These are phyloP conservation scores for Scylla paramamosain DNA, from an alignment of 1,140 invertebrate species.

Conservation along the genomic window DNA sequence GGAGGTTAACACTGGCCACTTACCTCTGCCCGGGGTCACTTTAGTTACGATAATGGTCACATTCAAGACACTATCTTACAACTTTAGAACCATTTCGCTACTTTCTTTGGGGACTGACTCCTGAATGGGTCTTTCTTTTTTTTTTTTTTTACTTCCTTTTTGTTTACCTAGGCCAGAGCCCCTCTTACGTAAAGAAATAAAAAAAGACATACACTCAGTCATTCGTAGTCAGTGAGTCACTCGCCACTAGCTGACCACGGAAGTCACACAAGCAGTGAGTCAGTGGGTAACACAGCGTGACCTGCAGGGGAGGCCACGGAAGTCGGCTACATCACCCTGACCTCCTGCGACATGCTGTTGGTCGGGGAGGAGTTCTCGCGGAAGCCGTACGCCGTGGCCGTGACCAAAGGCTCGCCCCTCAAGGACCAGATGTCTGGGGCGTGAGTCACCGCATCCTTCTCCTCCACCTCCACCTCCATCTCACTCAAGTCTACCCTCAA, in stretches of 20 bases:
- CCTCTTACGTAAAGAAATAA: neutral
- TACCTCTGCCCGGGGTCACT: no score
- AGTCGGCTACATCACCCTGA: conserved; percentile 91
- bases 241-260: no score
- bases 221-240: no score
- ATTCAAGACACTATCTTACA: no score
- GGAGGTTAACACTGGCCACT: neutral
- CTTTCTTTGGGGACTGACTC: no score
- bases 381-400: conserved; percentile 97
- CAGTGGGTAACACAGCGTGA: neutral
- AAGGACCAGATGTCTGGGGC: conserved; percentile 75
- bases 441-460: conserved; percentile 38
- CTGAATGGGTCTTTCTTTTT: no score
- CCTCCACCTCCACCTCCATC: neutral
- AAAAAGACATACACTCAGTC: neutral
- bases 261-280: neutral
- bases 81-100: no score
- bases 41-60: no score
- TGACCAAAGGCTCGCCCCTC: conserved; percentile 95
- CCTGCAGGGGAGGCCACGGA: conserved; percentile 91
- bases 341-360: conserved; percentile 93
- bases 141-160: no score
- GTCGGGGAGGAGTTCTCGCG: conserved; percentile 97
- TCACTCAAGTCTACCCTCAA: neutral
- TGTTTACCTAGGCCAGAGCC: no score